A percentile compares a stretch with the other conserved stretches of the same genome.
Evolutionary conservation across 2,888 invertebrate species (phyloP).

Genomic region (Lutraria lutraria): DNA sequence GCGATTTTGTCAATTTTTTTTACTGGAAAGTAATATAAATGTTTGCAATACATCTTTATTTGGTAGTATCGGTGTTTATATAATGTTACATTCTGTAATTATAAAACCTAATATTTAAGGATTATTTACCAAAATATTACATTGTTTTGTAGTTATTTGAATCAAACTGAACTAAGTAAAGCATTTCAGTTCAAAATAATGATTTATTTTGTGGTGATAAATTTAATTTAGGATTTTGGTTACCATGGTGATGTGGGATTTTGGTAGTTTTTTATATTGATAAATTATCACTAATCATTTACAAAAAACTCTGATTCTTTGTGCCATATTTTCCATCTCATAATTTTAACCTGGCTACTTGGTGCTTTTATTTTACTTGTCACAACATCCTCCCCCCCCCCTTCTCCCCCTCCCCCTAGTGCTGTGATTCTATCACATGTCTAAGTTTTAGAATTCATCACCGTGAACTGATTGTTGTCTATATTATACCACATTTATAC

Average conservation of each 20-base stretch:
- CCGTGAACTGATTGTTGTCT: not conserved
- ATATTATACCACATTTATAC: not conserved
- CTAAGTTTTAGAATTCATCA: not conserved
- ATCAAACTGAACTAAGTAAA: no score
- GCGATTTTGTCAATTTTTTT: no score
- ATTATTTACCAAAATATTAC: no score
- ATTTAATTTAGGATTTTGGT: not conserved
- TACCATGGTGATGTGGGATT: not conserved
- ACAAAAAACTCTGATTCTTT: not conserved
- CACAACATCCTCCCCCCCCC: not conserved
- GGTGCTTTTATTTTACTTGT: slow-evolving; percentile 41
- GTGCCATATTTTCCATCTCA: not conserved
- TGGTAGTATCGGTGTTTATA: no score
- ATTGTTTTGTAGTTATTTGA: no score
- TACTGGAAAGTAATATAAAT: no score
- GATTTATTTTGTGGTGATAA: no score
- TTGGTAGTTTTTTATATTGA: not conserved
- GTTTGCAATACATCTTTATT: no score
- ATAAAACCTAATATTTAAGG: no score
- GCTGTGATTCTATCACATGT: not conserved
- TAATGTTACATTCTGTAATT: no score
- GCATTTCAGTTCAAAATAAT: no score
- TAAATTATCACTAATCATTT: not conserved
- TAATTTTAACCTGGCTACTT: slow-evolving; percentile 38
- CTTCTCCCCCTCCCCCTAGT: no score